Percentiles rank a stretch among this genome's conserved stretches.
Evolutionary conservation across 2,888 invertebrate genomes (phyloP).

Genomic region (Dryobota labecula): DNA sequence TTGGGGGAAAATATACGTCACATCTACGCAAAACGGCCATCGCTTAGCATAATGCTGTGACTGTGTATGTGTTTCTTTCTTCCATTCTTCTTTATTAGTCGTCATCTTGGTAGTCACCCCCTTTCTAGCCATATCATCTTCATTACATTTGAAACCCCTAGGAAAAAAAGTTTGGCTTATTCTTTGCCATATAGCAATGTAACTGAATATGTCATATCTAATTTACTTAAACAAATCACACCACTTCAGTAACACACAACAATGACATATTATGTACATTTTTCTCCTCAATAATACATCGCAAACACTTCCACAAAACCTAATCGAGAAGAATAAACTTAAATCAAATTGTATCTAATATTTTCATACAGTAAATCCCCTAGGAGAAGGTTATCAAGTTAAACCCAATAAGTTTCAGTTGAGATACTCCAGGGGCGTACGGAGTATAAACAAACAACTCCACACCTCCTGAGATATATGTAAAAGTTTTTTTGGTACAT

Average conservation of each 20-base stretch:
- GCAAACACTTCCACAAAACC: conserved; percentile 19
- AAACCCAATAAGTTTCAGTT: conserved; percentile 81
- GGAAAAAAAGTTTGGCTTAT: neutral
- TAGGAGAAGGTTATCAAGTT: conserved; percentile 78
- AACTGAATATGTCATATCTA: neutral
- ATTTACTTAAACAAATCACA: neutral
- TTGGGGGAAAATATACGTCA: no score
- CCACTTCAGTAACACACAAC: neutral
- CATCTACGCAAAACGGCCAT: no score
- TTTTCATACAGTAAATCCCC: conserved; percentile 62
- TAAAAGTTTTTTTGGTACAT: conserved; percentile 56
- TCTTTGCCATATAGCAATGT: neutral
- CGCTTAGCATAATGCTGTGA: no score
- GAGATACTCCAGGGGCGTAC: conserved; percentile 65
- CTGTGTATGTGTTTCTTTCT: no score
- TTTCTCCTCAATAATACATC: conserved; percentile 12
- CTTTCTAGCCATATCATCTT: no score
- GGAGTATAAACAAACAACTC: conserved; percentile 71
- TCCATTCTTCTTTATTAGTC: no score
- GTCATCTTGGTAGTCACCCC: no score
- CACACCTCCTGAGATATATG: conserved; percentile 69
- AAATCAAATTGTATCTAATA: conserved; percentile 64
- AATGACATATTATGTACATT: neutral
- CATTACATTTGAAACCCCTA: no score
- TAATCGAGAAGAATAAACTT: conserved; percentile 51